Base-by-base conservation (phyloP, 2,888 invertebrate species). In the Amphimallon solstitiale region DNA sequence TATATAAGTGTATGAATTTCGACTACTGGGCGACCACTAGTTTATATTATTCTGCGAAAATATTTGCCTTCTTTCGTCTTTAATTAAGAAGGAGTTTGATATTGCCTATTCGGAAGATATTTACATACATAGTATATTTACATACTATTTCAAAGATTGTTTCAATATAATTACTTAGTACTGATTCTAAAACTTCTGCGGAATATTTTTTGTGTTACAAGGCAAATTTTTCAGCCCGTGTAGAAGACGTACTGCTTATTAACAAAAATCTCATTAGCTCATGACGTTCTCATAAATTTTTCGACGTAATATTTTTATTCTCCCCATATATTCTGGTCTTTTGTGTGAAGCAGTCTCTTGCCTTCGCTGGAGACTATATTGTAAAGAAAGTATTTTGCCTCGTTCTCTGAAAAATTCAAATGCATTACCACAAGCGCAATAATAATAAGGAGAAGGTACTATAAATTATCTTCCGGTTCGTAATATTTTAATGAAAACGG, bases 401-500 rank as follows among this genome's bases (percentile, higher is more conserved):
- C 56, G 40, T 56, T 40, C 21, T 40, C 40, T 56, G 56, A 56
- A 56, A 56, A 56, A 56, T 56, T 56, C 56, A 56, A 40, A 56
- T 17, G 40, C 40, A 56, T 56, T 56, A 56, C 40, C 37, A 17
- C 56, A 12, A 10, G 56, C 40, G 40, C 43, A 14, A 40, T 56
- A 56, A 40, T 56, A 56, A 56, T 40, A 56, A 40, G 40, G 21
- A 56, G 17, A 17, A 56, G 40, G 56, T 56, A 56, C 40, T 56
- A 56, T 56, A 56, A 56, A 56, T 56, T 56, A 56, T 56, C 56
- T 40, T 23, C 9, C 40, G 14, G 38, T 6, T 21, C 35, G 56
- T 56, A 56, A 56, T 56, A 56, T 40, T 56, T 56, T 56, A 56
- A 56, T 56, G 21, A 37, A 17, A 12, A 56, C 21, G 56, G 21